Percentiles rank a stretch among this genome's conserved stretches.
These are phyloP conservation scores for Halictus quadricinctus DNA, from an alignment of 2,888 invertebrate genomes.

Conservation along the genomic window DNA sequence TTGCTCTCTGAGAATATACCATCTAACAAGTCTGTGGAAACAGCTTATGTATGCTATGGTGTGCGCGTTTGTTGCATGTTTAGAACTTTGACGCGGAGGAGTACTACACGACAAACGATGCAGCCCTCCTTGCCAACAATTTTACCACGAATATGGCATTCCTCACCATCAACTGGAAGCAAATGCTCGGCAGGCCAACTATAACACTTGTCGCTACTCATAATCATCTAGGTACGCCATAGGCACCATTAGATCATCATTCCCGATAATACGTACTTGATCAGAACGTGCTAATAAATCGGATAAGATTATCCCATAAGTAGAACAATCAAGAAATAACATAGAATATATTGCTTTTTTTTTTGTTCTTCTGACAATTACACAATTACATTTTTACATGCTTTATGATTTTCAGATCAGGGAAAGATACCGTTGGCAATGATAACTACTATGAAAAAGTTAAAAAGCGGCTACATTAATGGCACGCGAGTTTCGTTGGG, in stretches of 20 bases:
- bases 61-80: constrained; percentile 81
- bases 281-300: constrained; percentile 6
- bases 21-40: constrained; percentile 39
- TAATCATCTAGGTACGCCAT: constrained; percentile 90
- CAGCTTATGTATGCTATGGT: constrained; percentile 72
- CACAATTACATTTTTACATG: neutral
- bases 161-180: constrained; percentile 98
- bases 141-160: constrained; percentile 97
- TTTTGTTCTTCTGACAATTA: constrained; percentile 5
- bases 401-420: constrained; percentile 86
- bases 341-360: constrained; percentile 15
- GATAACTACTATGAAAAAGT: constrained; percentile 98
- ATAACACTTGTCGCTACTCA: constrained; percentile 94
- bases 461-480: constrained; percentile 99
- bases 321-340: constrained; percentile 16
- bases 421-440: constrained; percentile 96
- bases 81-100: constrained; percentile 96
- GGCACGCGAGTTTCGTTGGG: constrained; percentile 99
- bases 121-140: constrained; percentile 96
- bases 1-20: constrained; percentile 35
- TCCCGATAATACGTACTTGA: constrained; percentile 24
- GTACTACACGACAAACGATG: constrained; percentile 98
- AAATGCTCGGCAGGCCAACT: constrained; percentile 97
- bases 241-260: constrained; percentile 59
- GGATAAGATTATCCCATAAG: constrained; percentile 3